Percentiles rank a stretch among this genome's conserved stretches.
phyloP scores from a whole-genome alignment of 2,888 invertebrate species.

The Tiphia femorata region DNA sequence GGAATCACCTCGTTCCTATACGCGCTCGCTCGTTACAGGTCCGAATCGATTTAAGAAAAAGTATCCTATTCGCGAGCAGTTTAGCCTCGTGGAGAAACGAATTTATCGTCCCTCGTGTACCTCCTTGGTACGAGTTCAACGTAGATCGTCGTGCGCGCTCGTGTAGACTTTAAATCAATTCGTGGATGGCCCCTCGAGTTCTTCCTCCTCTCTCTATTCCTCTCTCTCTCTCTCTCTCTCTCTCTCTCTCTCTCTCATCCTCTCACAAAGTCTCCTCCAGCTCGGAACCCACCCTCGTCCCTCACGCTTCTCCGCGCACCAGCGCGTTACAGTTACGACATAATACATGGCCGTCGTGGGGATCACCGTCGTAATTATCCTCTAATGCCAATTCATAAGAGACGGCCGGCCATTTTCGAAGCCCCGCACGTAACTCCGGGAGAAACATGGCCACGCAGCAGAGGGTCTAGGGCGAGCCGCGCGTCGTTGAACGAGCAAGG shows the following conservation, averaged over 20 bases:
- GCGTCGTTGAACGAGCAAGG: background rate
- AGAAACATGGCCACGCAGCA: conserved; percentile 44
- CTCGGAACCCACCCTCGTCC: background rate
- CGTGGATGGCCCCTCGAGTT: too few species aligned
- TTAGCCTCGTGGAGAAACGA: too few species aligned
- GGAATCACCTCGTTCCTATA: too few species aligned
- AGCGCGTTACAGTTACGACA: conserved; percentile 19
- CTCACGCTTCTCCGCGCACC: background rate
- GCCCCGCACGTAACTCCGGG: conserved; percentile 61
- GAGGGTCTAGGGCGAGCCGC: background rate
- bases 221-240: background rate
- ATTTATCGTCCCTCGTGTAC: too few species aligned
- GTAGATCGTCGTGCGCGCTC: too few species aligned
- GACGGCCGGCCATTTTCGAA: conserved; percentile 54
- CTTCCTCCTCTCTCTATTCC: background rate
- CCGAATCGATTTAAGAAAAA: too few species aligned
- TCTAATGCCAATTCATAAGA: conserved; percentile 50
- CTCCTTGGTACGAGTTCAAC: too few species aligned
- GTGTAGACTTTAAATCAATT: too few species aligned
- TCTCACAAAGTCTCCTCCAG: background rate
- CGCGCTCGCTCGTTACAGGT: too few species aligned
- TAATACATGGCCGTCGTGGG: conserved; percentile 47
- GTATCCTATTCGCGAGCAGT: too few species aligned
- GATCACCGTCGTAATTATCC: conserved; percentile 48
- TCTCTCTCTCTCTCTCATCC: background rate